A percentile compares a stretch with the other conserved stretches of the same genome.
Conservation (phyloP, 2,797 vertebrate species). For the Strix occidentalis region DNA sequence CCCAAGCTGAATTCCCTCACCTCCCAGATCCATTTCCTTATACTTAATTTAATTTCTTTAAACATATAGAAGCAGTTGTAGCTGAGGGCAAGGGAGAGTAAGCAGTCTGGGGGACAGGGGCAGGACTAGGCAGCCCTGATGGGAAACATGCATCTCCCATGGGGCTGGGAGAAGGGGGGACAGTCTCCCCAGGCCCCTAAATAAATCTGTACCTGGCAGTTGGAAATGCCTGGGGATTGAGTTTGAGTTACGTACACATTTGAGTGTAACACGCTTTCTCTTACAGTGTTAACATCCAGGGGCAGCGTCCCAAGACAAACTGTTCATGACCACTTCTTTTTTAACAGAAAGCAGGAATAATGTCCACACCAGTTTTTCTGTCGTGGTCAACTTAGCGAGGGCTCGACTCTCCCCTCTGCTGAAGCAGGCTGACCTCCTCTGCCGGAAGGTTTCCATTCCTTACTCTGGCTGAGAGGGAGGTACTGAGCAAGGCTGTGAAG, state of each 20-base stretch:
- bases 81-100: neutral
- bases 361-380: neutral
- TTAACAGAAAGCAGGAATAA: neutral
- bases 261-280: neutral
- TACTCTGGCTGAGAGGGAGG: neutral
- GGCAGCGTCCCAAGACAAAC: neutral
- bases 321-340: neutral
- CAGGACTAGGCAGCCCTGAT: neutral
- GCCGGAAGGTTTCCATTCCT: neutral
- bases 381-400: accelerated
- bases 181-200: neutral
- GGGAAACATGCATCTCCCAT: neutral
- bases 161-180: neutral
- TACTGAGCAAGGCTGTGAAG: neutral
- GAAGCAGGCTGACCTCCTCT: neutral
- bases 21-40: neutral
- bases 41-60: neutral
- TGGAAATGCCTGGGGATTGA: neutral
- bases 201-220: neutral
- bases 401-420: neutral
- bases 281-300: neutral
- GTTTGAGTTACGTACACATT: neutral
- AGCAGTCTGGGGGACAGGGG: neutral
- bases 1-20: neutral
- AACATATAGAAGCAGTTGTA: neutral